phyloP scores from a whole-genome alignment of 2,888 invertebrate species.

The Cephus pulcher region DNA sequence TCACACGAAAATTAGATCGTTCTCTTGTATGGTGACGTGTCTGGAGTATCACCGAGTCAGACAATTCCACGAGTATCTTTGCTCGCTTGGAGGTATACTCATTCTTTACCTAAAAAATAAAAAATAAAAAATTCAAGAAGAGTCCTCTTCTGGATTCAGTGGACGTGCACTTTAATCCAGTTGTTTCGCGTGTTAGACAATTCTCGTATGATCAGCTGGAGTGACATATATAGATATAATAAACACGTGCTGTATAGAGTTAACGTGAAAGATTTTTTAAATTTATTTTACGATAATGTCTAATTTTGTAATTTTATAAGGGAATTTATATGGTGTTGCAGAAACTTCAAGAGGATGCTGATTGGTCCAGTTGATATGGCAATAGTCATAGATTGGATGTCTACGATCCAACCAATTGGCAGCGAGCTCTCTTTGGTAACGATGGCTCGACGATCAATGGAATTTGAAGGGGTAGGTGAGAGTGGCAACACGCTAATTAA shows the following conservation, averaged over 20 bases:
- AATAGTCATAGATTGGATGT: background rate
- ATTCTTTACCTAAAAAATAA: background rate
- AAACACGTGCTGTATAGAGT: background rate
- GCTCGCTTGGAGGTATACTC: background rate
- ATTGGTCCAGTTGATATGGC: background rate
- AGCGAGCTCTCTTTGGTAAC: background rate
- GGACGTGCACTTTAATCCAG: constrained; percentile 41
- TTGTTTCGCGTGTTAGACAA: constrained; percentile 22
- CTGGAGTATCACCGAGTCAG: background rate
- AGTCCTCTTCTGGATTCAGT: constrained; percentile 24
- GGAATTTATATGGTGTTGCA: too few relatives aligned
- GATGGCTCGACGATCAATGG: background rate
- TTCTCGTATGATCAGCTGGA: background rate
- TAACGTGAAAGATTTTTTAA: background rate
- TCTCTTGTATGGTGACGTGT: background rate
- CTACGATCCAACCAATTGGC: background rate
- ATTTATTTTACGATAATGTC: too few relatives aligned
- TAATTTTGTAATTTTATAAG: too few relatives aligned
- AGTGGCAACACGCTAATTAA: background rate
- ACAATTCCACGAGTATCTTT: background rate
- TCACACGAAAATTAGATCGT: background rate
- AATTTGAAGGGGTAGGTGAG: background rate
- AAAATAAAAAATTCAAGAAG: background rate
- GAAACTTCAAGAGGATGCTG: too few relatives aligned
- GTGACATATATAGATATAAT: background rate